These are phyloP conservation scores for Dendrophyllia cribrosa DNA, from an alignment of 64 coral and sea anemone genomes.

Conservation along the genomic window DNA sequence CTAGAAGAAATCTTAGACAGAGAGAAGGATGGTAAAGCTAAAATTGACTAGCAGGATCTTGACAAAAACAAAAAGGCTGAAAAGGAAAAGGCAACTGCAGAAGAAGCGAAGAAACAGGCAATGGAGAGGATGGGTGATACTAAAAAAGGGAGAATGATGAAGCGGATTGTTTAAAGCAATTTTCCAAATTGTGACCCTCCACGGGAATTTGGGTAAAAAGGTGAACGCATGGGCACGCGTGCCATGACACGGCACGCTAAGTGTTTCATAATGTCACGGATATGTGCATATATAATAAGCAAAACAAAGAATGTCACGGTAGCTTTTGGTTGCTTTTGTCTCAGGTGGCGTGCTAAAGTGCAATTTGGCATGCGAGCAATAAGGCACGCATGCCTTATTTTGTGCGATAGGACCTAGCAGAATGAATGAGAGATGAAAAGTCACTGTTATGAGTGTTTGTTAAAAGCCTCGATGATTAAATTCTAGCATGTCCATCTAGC, in stretches of 20 bases:
- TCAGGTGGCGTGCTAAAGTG: not conserved
- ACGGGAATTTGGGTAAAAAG: not conserved
- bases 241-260: not conserved
- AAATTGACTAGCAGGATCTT: slow-evolving; percentile 18
- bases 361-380: not conserved
- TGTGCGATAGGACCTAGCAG: not conserved
- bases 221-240: not conserved
- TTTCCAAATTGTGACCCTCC: slow-evolving; percentile 4
- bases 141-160: slow-evolving; percentile 14
- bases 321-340: not conserved
- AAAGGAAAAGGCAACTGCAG: slow-evolving; percentile 29
- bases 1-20: slow-evolving; percentile 33
- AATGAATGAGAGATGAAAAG: too few relatives aligned
- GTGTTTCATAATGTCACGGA: slow-evolving; percentile 1
- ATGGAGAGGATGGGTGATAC: not conserved
- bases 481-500: too few relatives aligned
- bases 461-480: too few relatives aligned
- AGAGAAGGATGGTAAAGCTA: slow-evolving; percentile 9
- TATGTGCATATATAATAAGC: not conserved
- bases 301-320: not conserved
- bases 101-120: slow-evolving; percentile 22
- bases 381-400: not conserved
- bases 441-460: too few relatives aligned
- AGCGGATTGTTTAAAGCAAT: not conserved
- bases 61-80: slow-evolving; percentile 3